Conservation (phyloP, 2,888 invertebrate genomes). For the Sphecodes monilicornis region DNA sequence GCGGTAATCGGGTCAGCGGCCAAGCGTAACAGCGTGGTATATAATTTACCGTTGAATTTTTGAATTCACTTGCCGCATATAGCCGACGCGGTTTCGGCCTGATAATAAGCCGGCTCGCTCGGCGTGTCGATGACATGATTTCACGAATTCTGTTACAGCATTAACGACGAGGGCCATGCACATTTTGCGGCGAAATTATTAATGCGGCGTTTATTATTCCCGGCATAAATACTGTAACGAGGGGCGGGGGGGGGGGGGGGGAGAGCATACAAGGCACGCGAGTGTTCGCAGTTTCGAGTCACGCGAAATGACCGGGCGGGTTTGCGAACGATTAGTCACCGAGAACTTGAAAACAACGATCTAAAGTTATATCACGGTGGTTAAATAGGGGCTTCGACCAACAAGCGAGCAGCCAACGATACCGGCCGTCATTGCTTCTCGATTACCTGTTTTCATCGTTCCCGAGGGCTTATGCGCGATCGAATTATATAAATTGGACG, state of each 20-base stretch:
- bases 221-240: constrained; percentile 34
- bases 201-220: constrained; percentile 59
- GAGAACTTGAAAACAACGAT: constrained; percentile 29
- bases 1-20: not conserved
- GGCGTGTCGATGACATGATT: constrained; percentile 48
- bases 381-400: not conserved
- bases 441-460: not conserved
- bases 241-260: not conserved
- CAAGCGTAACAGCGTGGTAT: not conserved
- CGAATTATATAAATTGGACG: not conserved
- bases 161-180: constrained; percentile 7
- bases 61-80: not conserved
- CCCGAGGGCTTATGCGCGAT: not conserved
- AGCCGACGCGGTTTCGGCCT: not conserved
- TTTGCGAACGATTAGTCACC: constrained; percentile 33
- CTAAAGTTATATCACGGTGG: constrained; percentile 19
- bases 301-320: constrained; percentile 36
- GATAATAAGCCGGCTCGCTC: constrained; percentile 6
- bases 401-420: not conserved
- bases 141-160: constrained; percentile 41
- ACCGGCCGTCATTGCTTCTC: not conserved
- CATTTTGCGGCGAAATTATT: constrained; percentile 58
- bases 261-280: not conserved
- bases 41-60: not conserved
- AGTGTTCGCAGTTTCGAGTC: constrained; percentile 17